These are phyloP conservation scores for Podotricha telesiphe DNA, from an alignment of 2,888 invertebrate genomes.

Conservation along the genomic window DNA sequence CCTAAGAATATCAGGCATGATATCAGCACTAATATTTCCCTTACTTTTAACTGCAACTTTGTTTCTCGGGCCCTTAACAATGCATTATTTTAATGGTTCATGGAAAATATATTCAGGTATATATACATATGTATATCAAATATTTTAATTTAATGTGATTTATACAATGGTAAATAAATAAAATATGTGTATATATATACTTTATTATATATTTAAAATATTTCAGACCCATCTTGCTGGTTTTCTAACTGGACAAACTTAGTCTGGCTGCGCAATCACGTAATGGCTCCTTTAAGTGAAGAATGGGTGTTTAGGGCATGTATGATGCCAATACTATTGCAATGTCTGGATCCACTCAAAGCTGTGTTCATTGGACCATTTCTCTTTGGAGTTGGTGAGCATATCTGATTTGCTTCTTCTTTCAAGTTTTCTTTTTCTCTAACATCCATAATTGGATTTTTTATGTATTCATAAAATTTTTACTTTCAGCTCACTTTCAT, in stretches of 20 bases:
- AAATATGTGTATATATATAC: too few relatives aligned
- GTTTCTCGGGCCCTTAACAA: constrained; percentile 92
- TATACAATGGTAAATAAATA: too few relatives aligned
- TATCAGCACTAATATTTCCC: constrained; percentile 89
- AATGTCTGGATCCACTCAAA: constrained; percentile 89
- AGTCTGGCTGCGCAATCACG: constrained; percentile 93
- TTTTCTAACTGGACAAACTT: constrained; percentile 87
- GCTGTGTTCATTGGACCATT: constrained; percentile 94
- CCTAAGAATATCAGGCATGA: constrained; percentile 87
- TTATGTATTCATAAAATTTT: constrained; percentile 21
- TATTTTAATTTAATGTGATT: too few relatives aligned
- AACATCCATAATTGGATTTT: too few relatives aligned
- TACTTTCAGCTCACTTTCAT: constrained; percentile 92
- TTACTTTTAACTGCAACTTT: constrained; percentile 90
- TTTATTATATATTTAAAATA: neutral
- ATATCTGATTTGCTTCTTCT: neutral
- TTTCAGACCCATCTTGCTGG: constrained; percentile 89
- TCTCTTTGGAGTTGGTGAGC: constrained; percentile 93
- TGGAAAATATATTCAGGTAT: constrained; percentile 88
- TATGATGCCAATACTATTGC: constrained; percentile 95
- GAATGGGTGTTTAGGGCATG: constrained; percentile 98
- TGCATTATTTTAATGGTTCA: constrained; percentile 87
- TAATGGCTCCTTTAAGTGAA: constrained; percentile 96
- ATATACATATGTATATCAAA: too few relatives aligned
- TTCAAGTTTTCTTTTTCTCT: too few relatives aligned